Conservation (phyloP, 2,797 vertebrate species). For the Oryzias dopingdopingensis region DNA sequence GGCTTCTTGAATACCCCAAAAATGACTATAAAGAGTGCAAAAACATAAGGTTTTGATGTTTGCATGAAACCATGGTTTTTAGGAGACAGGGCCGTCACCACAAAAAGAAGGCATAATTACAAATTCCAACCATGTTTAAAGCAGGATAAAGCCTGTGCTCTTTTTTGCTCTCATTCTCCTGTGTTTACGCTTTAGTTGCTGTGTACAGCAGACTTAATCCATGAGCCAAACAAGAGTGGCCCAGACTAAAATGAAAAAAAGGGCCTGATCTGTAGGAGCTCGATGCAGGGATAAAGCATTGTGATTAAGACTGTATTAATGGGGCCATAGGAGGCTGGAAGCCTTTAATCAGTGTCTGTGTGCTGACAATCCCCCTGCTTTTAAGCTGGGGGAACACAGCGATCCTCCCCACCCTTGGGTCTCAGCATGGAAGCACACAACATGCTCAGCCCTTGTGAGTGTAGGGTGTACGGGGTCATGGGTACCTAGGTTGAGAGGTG, state of each 20-base stretch:
- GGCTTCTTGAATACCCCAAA: no score
- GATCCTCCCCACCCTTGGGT: constrained; percentile 59
- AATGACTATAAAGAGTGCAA: no score
- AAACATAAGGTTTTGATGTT: neutral
- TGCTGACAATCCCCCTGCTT: constrained; percentile 78
- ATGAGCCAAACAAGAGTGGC: constrained; percentile 75
- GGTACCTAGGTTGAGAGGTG: constrained; percentile 60
- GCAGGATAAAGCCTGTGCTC: constrained; percentile 28
- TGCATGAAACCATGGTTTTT: neutral
- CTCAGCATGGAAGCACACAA: constrained; percentile 35
- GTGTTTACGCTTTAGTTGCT: constrained; percentile 56
- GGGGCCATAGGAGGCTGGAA: constrained; percentile 82
- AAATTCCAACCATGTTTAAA: constrained; percentile 16
- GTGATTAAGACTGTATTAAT: constrained; percentile 87
- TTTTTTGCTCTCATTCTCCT: constrained; percentile 16
- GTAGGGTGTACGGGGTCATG: constrained; percentile 35
- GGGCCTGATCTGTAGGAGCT: constrained; percentile 77
- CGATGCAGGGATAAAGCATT: constrained; percentile 81
- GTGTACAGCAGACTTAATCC: constrained; percentile 70
- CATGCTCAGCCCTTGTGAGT: constrained; percentile 26
- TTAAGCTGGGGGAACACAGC: constrained; percentile 75
- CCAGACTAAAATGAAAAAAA: constrained; percentile 76
- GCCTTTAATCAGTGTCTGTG: constrained; percentile 85
- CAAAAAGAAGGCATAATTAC: constrained; percentile 5
- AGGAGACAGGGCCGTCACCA: neutral